These are phyloP conservation scores for Columba livia DNA, from an alignment of 2,113 vertebrate genomes.

Conservation along the genomic window DNA sequence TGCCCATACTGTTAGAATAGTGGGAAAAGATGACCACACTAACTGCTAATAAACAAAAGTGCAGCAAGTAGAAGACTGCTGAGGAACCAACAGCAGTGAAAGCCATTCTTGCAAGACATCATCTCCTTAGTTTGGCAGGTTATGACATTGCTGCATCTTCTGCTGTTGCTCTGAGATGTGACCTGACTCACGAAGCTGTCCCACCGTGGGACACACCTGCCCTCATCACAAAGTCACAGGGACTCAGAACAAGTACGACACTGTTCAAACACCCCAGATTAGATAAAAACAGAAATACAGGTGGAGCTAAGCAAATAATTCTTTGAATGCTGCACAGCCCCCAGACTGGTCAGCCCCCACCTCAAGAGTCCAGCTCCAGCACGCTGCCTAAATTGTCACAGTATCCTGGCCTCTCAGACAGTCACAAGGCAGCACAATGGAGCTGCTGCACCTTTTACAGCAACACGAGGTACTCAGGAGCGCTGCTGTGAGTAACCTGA, in stretches of 20 bases:
- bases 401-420: neutral
- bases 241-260: neutral
- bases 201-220: rapidly evolving
- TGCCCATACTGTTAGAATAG: neutral
- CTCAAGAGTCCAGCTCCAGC: neutral
- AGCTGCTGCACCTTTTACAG: neutral
- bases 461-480: neutral
- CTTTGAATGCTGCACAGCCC: neutral
- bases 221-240: neutral
- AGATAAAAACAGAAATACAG: neutral
- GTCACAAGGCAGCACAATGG: neutral
- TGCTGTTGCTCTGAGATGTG: neutral
- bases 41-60: neutral
- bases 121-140: neutral
- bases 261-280: neutral
- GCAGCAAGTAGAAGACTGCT: neutral
- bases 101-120: neutral
- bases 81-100: neutral
- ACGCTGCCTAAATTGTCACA: neutral
- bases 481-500: neutral
- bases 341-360: rapidly evolving
- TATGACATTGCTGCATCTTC: neutral
- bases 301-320: neutral
- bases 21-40: neutral
- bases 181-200: neutral